phyloP scores from a whole-genome alignment of 2,797 vertebrate genomes.

The Pteropus rufus region DNA sequence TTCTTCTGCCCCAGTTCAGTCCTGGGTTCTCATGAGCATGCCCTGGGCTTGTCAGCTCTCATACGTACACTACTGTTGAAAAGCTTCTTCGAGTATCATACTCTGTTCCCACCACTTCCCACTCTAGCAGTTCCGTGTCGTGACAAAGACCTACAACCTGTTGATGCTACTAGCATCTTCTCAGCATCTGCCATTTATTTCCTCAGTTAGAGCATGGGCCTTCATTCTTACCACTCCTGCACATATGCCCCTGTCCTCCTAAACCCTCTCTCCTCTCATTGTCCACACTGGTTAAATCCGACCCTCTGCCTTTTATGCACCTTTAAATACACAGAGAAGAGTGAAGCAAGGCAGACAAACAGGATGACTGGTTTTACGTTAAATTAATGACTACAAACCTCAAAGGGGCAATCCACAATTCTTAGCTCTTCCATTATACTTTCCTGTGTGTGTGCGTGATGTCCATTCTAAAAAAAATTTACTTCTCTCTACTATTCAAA shows the following conservation, averaged over 20 bases:
- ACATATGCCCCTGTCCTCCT: fast-evolving
- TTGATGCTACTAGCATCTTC: not conserved
- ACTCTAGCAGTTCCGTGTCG: not conserved
- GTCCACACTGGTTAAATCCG: not conserved
- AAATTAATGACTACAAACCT: not conserved
- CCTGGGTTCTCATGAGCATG: not conserved
- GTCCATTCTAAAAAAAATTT: not conserved
- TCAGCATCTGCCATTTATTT: not conserved
- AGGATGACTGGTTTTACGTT: not conserved
- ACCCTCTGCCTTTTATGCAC: not conserved
- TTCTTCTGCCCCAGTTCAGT: not conserved
- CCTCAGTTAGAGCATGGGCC: not conserved
- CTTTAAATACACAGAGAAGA: not conserved
- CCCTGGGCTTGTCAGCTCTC: not conserved
- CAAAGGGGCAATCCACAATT: not conserved
- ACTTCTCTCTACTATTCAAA: not conserved
- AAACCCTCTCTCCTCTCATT: not conserved
- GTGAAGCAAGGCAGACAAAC: not conserved
- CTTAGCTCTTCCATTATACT: not conserved
- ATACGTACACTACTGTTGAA: not conserved
- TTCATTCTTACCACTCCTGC: not conserved
- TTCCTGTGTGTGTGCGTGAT: not conserved
- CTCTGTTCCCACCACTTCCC: not conserved
- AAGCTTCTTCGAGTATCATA: not conserved
- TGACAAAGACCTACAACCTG: not conserved